phyloP scores from a whole-genome alignment of 2,888 invertebrate genomes.

The Sarcophaga caerulescens region DNA sequence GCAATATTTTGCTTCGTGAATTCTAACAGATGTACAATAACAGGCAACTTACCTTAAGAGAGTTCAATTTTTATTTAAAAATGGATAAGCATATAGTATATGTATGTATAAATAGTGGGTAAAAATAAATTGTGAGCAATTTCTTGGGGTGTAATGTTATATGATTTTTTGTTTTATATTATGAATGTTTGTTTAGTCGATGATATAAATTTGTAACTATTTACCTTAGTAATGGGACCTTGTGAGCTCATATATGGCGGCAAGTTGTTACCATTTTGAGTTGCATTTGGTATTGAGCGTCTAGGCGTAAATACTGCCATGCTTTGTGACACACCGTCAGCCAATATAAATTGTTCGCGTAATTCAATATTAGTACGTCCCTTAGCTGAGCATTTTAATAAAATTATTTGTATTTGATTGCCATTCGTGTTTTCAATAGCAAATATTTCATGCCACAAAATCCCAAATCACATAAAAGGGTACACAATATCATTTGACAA shows the following conservation, averaged over 20 bases:
- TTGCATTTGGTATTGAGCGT: slow-evolving; percentile 90
- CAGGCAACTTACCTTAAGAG: slow-evolving; percentile 63
- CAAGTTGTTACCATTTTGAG: slow-evolving; percentile 81
- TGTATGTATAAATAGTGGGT: not conserved
- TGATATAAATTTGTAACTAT: slow-evolving; percentile 66
- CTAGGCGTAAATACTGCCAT: slow-evolving; percentile 99
- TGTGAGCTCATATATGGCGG: slow-evolving; percentile 83
- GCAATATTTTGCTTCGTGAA: not conserved
- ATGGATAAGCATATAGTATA: not conserved
- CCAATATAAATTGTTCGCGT: slow-evolving; percentile 99
- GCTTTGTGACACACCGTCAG: slow-evolving; percentile 98
- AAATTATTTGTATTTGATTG: slow-evolving; percentile 35
- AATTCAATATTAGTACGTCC: slow-evolving; percentile 99
- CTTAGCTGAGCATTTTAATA: slow-evolving; percentile 87
- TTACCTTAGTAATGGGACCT: slow-evolving; percentile 98
- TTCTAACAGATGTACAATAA: slow-evolving; percentile 34
- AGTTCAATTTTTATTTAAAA: slow-evolving; percentile 35
- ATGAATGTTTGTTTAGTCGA: slow-evolving; percentile 54
- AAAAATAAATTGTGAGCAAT: slow-evolving; percentile 33
- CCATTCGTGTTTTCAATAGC: slow-evolving; percentile 22
- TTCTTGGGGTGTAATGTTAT: slow-evolving; percentile 55
- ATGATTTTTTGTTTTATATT: slow-evolving; percentile 50
- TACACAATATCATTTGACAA: slow-evolving; percentile 55
- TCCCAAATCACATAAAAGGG: slow-evolving; percentile 56
- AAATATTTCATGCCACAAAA: slow-evolving; percentile 44